Conservation (phyloP, 1,140 invertebrate genomes). For the Tetragnatha versicolor region DNA sequence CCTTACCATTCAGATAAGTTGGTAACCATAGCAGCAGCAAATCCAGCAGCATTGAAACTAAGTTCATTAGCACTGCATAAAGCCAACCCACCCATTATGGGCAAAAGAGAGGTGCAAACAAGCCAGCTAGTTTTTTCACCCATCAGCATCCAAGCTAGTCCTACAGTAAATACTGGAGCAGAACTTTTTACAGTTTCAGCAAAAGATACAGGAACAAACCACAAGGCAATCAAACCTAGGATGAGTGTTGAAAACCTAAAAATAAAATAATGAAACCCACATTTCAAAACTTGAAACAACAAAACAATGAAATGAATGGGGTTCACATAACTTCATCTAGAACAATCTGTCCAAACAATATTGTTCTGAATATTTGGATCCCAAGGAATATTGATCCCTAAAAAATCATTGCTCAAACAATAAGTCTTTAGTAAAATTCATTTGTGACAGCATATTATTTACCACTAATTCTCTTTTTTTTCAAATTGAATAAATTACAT, state of each 20-base stretch:
- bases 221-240: conserved; percentile 78
- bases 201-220: conserved; percentile 85
- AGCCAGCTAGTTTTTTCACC: conserved; percentile 78
- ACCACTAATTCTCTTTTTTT: no score
- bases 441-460: no score
- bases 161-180: conserved; percentile 82
- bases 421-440: no score
- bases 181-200: conserved; percentile 88
- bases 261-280: background rate
- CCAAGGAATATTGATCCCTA: no score
- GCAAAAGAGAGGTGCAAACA: conserved; percentile 80
- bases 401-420: no score
- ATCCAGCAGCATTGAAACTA: conserved; percentile 80
- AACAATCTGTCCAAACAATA: no score
- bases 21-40: conserved; percentile 79
- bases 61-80: conserved; percentile 84
- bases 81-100: conserved; percentile 84
- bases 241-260: conserved; percentile 76
- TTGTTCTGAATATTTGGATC: no score
- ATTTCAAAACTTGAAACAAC: background rate
- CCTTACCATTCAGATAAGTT: conserved; percentile 82
- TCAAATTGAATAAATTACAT: no score
- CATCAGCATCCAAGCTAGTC: conserved; percentile 76
- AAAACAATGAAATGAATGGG: no score
- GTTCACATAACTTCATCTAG: no score